Base-by-base conservation (phyloP, 2,797 vertebrate species). In the Tympanoctomys barrerae region DNA sequence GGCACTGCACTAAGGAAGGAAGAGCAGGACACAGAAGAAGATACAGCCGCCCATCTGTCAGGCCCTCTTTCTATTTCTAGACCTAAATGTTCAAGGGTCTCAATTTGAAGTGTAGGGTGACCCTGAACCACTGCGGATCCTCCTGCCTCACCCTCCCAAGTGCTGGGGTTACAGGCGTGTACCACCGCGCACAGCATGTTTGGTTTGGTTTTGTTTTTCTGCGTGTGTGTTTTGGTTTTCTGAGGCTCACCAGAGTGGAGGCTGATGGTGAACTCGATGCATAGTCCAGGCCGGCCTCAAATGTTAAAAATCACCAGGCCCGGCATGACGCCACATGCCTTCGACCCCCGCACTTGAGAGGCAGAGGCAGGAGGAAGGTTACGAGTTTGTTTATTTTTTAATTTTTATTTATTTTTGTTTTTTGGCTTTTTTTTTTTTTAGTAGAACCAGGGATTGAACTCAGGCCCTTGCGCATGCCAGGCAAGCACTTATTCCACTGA, bases 51-150 rank as follows among this genome's bases (percentile, higher is more conserved):
- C 62, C 5, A 82, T 2, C n/a, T 73, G 19, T 49, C 18, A 94
- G 33, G 33, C 11, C 87, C 21, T 90, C n/a, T 77, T 66, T 89
- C 91, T 42, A 89, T 89, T 86, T 89, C 62, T 81, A 78, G 81
- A 90, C 36, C 52, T 71, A 91, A 68, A 70, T 68, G 39, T 66
- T 90, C 46, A 94, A 92, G 21, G 52, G 13, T 71, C 70, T 73
- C 9, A 5, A 22, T 73, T 24, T 24, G 39, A 46, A 75, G 36
- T 12, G 9, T 39, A 42, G 5, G 39, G 22, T 75, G 39, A 11
- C 22, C 39, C 14, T 6, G 12, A 14, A 42, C 22, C 13, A 5
- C 2, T 26, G 12, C 22, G 6, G 10, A 42, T 46, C 71, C 71
- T 75, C 11, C 39, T 42, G 39, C 22, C 36, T 75, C 24, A 75